These are phyloP conservation scores for Tachina lurida DNA, from an alignment of 2,888 invertebrate species.

Conservation along the genomic window DNA sequence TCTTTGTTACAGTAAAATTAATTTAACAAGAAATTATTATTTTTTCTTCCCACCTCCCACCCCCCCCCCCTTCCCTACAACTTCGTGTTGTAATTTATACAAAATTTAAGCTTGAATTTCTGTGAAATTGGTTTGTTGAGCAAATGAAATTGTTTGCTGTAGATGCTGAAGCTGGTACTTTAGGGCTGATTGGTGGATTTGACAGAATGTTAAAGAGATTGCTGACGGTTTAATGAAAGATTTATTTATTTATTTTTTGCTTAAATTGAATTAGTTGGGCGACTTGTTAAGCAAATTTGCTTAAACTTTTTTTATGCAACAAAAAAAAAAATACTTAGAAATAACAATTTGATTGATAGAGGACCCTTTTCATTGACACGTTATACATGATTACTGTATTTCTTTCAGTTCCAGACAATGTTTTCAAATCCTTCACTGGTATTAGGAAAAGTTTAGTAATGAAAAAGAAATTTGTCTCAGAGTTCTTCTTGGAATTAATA, in stretches of 20 bases:
- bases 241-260: background rate
- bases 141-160: background rate
- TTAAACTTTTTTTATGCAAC: background rate
- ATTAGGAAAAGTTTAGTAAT: no score
- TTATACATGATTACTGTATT: background rate
- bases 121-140: conserved; percentile 7
- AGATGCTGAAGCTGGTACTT: conserved; percentile 20
- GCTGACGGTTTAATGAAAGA: background rate
- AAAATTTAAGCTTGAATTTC: conserved; percentile 25
- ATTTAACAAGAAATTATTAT: background rate
- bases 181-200: background rate
- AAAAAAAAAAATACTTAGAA: background rate
- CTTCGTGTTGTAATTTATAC: conserved; percentile 30
- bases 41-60: background rate
- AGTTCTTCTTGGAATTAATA: no score
- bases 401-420: background rate
- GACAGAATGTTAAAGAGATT: background rate
- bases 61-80: background rate
- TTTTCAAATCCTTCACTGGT: background rate
- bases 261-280: background rate
- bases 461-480: no score
- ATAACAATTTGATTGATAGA: background rate
- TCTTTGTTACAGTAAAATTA: background rate
- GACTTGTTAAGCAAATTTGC: background rate
- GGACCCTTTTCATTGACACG: background rate